Evolutionary conservation across 1,140 invertebrate genomes (phyloP), one percentile per base, ranked within the genome.

Genomic region (Achroia grisella): DNA sequence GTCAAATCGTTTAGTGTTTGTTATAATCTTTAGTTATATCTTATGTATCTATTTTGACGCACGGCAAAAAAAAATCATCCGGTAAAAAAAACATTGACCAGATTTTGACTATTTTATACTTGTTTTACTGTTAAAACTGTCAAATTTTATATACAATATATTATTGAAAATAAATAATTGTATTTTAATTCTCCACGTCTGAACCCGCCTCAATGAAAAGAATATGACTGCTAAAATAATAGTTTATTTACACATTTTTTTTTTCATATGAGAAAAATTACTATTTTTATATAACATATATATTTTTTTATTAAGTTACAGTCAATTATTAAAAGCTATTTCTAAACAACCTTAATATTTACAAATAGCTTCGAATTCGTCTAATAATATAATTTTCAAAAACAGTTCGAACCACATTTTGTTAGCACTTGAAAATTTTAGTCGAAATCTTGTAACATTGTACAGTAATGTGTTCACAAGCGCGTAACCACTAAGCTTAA

Each of bases 161-260:
- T 6, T 23, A 6, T 23, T 23, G 6, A 23, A 23, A 6, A 23
- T 23, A 3, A 6, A 23, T 23, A 23, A 23, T 3, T 23, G 17
- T 6, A 23, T 3, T 23, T 23, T 23, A 3, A 23, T 23, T 23
- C 6, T 23, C 6, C 2, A 23, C 17, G 6, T 3, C 6, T 23
- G 2, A 3, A 23, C 2, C n/a, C n/a, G 6, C 17, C 10, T 31
- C 10, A 23, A 27, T 32, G 36, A 58, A 66, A 74, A 74, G 60
- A 40, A 54, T 33, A 15, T 44, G 60, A 64, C 66, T 74, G 72
- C 71, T 78, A 84, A 73, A 81, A 72, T 80, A 77, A 73, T 58
- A 65, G 64, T 78, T 77, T 84, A 84, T 84, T 81, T 84, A 84
- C 77, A 84, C 77, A 80, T 52, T 76, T 71, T 67, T 71, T n/a